A percentile compares a stretch with the other conserved stretches of the same genome.
These are phyloP conservation scores for Spondyliosoma cantharus DNA, from an alignment of 2,797 vertebrate genomes.

Conservation along the genomic window DNA sequence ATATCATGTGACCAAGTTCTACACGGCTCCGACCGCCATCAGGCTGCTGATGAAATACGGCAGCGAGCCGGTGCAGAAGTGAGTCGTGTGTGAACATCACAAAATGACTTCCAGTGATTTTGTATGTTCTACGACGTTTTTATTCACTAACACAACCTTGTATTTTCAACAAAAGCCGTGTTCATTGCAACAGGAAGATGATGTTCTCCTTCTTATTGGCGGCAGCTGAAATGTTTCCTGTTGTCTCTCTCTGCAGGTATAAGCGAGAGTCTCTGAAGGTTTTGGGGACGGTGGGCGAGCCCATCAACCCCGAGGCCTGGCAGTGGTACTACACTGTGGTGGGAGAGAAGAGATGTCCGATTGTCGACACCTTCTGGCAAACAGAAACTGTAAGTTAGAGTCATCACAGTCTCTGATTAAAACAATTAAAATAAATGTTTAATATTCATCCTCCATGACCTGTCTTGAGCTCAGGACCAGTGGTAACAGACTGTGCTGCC, in stretches of 20 bases:
- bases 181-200: neutral
- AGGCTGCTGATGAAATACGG: conserved; percentile 97
- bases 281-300: conserved; percentile 94
- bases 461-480: too few relatives aligned
- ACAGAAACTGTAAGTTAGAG: conserved; percentile 90
- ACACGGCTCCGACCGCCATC: conserved; percentile 97
- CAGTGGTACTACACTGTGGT: conserved; percentile 95
- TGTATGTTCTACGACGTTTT: too few relatives aligned
- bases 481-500: conserved; percentile 1
- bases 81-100: conserved; percentile 59
- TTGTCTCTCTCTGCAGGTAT: conserved; percentile 78
- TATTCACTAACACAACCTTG: neutral
- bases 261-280: conserved; percentile 92
- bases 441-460: too few relatives aligned
- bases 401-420: neutral
- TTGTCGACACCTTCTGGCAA: conserved; percentile 99
- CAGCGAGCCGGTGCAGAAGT: conserved; percentile 94
- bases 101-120: too few relatives aligned
- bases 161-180: neutral
- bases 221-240: neutral
- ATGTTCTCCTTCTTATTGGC: fast-evolving
- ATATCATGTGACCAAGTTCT: conserved; percentile 96
- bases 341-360: conserved; percentile 91
- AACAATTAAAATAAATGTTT: too few relatives aligned
- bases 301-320: conserved; percentile 99